Evolutionary conservation across 53 echinoderm and acorn worm species (phyloP).

Genomic region (Arbacia lixula): DNA sequence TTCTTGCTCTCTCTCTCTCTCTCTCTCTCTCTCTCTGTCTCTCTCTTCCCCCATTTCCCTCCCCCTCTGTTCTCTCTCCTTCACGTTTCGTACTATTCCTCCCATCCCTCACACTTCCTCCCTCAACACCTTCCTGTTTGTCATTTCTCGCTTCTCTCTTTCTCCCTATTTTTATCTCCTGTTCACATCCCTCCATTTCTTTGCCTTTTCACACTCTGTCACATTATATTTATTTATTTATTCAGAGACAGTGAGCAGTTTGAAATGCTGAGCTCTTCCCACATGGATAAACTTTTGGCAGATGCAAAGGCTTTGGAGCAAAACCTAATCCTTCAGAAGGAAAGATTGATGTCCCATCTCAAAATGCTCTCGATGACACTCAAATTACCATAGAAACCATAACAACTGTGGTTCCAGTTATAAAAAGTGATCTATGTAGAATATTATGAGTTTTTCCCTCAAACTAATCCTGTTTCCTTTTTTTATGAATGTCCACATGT

Average conservation of each 20-base stretch:
- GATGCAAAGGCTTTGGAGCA: constrained; percentile 84
- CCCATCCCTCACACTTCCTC: too few species aligned
- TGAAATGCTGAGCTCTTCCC: constrained; percentile 74
- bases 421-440: too few species aligned
- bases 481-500: too few species aligned
- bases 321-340: constrained; percentile 75
- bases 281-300: constrained; percentile 77
- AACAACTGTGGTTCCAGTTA: too few species aligned
- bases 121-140: background rate
- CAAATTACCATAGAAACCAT: background rate
- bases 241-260: constrained; percentile 90
- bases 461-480: too few species aligned
- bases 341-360: constrained; percentile 74
- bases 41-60: background rate
- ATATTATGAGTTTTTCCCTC: too few species aligned
- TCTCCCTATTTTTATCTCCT: background rate
- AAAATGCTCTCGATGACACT: constrained; percentile 55
- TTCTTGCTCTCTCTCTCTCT: background rate
- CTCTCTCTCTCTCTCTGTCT: constrained; percentile 1
- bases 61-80: background rate
- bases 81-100: background rate
- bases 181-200: background rate
- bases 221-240: background rate
- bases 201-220: background rate
- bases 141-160: background rate